Conservation (phyloP, 2,797 vertebrate species). For the Phyllotis vaccarum region DNA sequence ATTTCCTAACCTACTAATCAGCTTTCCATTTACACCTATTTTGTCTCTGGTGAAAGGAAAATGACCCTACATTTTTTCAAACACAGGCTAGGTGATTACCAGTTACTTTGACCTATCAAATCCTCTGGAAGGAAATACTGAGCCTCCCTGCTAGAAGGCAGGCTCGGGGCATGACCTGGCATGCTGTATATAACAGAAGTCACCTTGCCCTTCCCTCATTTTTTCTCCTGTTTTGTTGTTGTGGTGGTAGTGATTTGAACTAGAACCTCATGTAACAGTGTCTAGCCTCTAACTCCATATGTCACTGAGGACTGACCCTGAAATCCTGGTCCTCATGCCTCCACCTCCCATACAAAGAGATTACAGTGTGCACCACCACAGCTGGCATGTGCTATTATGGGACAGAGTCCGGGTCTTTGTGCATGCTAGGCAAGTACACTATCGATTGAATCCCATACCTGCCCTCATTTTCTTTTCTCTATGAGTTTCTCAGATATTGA, state of each 20-base stretch:
- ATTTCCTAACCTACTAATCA: not conserved
- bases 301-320: not conserved
- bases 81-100: not conserved
- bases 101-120: not conserved
- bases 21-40: not conserved
- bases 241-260: not conserved
- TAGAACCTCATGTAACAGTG: not conserved
- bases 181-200: not conserved
- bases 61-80: not conserved
- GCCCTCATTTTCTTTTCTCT: not conserved
- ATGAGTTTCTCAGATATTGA: not conserved
- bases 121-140: not conserved
- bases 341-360: not conserved
- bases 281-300: not conserved
- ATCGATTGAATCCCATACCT: not conserved
- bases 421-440: not conserved
- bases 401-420: no score
- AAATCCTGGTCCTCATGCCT: not conserved
- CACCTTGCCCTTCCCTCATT: rapidly evolving
- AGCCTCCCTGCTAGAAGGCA: no score
- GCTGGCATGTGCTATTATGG: not conserved
- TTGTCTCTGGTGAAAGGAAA: constrained; percentile 19
- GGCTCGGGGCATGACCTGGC: not conserved
- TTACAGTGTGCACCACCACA: not conserved
- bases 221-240: not conserved